Evolutionary conservation across 2,888 invertebrate species (phyloP).

Genomic region (Hypomecis atomaria): DNA sequence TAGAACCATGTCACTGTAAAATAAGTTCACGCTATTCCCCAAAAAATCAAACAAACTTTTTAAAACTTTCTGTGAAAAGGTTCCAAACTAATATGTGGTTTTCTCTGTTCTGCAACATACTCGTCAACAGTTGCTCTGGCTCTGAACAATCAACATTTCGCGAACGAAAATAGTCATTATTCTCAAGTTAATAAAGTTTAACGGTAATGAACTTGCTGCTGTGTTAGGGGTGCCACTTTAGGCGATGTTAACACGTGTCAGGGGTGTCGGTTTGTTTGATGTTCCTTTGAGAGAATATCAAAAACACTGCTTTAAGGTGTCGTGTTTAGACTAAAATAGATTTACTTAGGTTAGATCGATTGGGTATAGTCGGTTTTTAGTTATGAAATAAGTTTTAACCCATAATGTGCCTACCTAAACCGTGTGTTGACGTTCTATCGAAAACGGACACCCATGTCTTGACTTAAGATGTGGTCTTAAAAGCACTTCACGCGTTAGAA

Average conservation of each 20-base stretch:
- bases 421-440: too few species aligned
- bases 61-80: constrained; percentile 10
- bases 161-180: constrained; percentile 45
- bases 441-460: too few species aligned
- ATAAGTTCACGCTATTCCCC: not conserved
- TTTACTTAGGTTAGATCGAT: too few species aligned
- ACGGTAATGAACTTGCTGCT: constrained; percentile 41
- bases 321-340: not conserved
- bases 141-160: constrained; percentile 38
- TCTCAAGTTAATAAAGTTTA: constrained; percentile 37
- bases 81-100: not conserved
- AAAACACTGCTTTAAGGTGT: constrained; percentile 12
- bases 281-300: constrained; percentile 1
- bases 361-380: too few species aligned
- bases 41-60: not conserved
- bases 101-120: constrained; percentile 43
- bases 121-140: constrained; percentile 48
- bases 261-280: constrained; percentile 39
- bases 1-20: constrained; percentile 17
- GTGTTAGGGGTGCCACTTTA: constrained; percentile 24
- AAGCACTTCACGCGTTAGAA: too few species aligned
- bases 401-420: too few species aligned
- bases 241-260: constrained; percentile 39
- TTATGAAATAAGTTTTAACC: too few species aligned
- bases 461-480: too few species aligned